Conservation (phyloP, 2,113 vertebrate genomes). For the Panurus biarmicus region DNA sequence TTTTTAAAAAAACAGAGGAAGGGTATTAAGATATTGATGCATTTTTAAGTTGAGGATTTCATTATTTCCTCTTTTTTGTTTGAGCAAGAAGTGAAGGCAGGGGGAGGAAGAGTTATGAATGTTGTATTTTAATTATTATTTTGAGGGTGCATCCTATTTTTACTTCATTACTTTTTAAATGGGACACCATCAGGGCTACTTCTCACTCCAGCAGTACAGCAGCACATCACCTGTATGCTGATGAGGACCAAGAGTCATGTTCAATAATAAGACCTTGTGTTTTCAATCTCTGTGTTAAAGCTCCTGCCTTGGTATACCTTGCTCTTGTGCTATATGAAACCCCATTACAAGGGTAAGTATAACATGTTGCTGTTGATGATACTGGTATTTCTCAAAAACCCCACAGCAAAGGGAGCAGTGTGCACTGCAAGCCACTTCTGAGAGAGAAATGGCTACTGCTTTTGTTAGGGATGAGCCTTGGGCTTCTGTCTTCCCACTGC, state of each 20-base stretch:
- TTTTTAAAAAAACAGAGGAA: not conserved
- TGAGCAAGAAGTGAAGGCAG: not conserved
- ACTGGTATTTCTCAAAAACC: not conserved
- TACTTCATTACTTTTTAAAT: conserved; percentile 4
- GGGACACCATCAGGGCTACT: not conserved
- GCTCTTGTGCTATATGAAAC: not conserved
- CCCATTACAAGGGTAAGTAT: not conserved
- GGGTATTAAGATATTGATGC: not conserved
- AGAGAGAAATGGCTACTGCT: not conserved
- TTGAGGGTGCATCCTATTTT: not conserved
- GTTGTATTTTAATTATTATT: not conserved
- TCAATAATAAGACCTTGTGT: not conserved
- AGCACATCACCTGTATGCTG: not conserved
- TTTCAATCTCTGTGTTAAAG: not conserved
- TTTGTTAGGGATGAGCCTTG: not conserved
- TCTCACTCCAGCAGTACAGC: not conserved
- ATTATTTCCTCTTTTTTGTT: not conserved
- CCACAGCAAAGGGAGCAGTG: not conserved
- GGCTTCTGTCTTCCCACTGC: not conserved
- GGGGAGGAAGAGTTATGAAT: not conserved
- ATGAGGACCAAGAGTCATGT: not conserved
- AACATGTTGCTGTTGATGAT: not conserved
- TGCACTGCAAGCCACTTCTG: not conserved
- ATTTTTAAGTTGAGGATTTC: not conserved
- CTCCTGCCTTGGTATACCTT: not conserved